Evolutionary conservation across 2,797 vertebrate species (phyloP), one percentile per base, ranked within the genome.

Genomic region (Percopsis omiscomaycus): DNA sequence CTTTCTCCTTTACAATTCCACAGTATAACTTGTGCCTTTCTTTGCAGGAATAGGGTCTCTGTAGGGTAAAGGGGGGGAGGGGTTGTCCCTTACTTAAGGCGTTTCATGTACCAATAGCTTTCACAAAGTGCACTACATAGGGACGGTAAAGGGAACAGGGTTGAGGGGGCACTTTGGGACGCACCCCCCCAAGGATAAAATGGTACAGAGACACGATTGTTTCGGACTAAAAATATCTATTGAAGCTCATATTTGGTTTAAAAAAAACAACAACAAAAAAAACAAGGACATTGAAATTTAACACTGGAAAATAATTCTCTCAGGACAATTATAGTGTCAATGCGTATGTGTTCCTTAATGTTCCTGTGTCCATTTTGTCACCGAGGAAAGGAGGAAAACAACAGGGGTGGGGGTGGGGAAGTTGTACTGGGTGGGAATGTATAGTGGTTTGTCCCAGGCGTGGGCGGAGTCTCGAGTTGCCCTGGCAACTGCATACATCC

Each of bases 31-130:
- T 86, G 87, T 89, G 85, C 86, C 84, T 85, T 85, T 79, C 81
- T 87, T 86, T 79, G 74, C 78, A 84, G 83, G 76, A 67, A 73
- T 27, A 12, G 71, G 59, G 78, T 66, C 70, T 72, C 54, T 71
- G 68, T 5, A 71, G 80, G 71, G 51, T 56, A 59, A 68, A 77
- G 80, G 80, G 2, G 65, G 29, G 28, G 32, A 22, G 83, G 84
- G 86, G 82, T 84, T 75, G 82, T 86, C 86, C 82, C 85, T 81
- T 77, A 70, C 61, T 92, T 92, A 92, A 94, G 92, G 92, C 92
- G 80, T 89, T 85, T 89, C 77, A 85, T 89, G 85, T 91, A 88
- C 86, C 88, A 88, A 87, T 84, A 89, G 81, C 83, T 85, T 88
- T 80, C 71, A 85, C 84, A 91, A 92, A 93, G 91, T 92, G 90